A percentile compares a stretch with the other conserved stretches of the same genome.
phyloP scores from a whole-genome alignment of 2,113 vertebrate species.

The Dasyornis broadbenti region DNA sequence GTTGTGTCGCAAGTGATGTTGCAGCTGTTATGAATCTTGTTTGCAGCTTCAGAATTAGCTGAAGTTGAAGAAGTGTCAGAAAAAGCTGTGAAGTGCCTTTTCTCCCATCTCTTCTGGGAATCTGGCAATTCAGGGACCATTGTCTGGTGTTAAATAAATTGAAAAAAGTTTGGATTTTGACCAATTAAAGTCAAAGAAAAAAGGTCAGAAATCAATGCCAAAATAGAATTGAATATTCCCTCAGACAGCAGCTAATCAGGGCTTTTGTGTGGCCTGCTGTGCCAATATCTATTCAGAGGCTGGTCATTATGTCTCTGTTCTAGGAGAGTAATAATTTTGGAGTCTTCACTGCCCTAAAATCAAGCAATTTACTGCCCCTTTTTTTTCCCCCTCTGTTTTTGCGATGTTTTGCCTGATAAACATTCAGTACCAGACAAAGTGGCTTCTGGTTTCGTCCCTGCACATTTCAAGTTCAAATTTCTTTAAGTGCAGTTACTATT shows the following conservation, averaged over 20 bases:
- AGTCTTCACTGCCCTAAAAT: conserved; percentile 46
- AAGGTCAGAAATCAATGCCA: conserved; percentile 20
- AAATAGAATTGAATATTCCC: conserved; percentile 30
- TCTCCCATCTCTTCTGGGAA: neutral
- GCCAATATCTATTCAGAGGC: conserved; percentile 54
- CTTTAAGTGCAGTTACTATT: neutral
- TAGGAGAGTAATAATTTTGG: conserved; percentile 44
- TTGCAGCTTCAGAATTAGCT: neutral
- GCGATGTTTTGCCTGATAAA: conserved; percentile 7
- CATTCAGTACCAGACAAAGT: neutral
- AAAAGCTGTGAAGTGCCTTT: neutral
- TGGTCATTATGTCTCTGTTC: conserved; percentile 49
- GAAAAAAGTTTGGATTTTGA: neutral
- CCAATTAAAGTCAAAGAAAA: conserved; percentile 17
- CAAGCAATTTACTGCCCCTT: conserved; percentile 31
- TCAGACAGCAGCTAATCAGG: conserved; percentile 32
- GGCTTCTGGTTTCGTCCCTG: conserved; percentile 2
- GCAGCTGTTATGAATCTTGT: neutral
- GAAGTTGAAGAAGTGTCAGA: neutral
- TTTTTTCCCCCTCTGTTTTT: neutral
- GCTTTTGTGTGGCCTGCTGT: conserved; percentile 55
- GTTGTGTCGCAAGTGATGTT: fast-evolving
- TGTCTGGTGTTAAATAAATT: neutral
- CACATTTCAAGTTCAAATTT: neutral
- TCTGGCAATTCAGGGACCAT: neutral